Base-by-base conservation (phyloP, 2,888 invertebrate species). In the Plagiodera versicolora region DNA sequence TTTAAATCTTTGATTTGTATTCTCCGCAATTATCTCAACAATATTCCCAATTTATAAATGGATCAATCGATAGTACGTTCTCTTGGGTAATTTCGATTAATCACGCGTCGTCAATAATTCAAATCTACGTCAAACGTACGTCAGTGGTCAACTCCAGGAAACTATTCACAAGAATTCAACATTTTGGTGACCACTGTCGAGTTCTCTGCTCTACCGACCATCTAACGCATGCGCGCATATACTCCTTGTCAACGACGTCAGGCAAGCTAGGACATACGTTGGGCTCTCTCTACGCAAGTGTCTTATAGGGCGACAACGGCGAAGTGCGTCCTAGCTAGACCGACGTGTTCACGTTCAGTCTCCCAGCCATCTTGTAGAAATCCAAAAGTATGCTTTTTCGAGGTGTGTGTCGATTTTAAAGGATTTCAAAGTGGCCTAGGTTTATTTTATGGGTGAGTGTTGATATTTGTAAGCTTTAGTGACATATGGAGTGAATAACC, bases 351-450 rank as follows among this genome's bases (percentile, higher is more conserved):
- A 76, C 75, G 78, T 79, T 76, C 77, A 77, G 77, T 79, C 75
- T 75, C 76, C 77, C 78, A 77, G 80, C 80, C 80, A 80, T 80
- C 77, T 80, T 80, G 80, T 79, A 72, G 76, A 77, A 78, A 75
- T 76, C 77, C 73, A 76, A 78, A 80, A 80, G 79, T 79, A 80
- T 80, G 80, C 79, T 78, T 79, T 75, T 79, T 78, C 77, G 79
- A 80, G 79, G 80, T 80, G 80, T 80, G 79, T 80, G 78, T 78
- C 74, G 73, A 75, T 77, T 76, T 79, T 76, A 72, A 72, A 72
- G 74, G 74, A 76, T 77, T 75, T 74, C 75, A 71, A 72, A 75
- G 75, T 76, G 75, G 70, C 70, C 39, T 69, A 72, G 74, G 74
- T 73, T 70, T 71, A 70, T 78, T 77, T 75, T 77, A 77, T 79